These are phyloP conservation scores for Ligdia adustata DNA, from an alignment of 2,888 invertebrate species.

Conservation along the genomic window DNA sequence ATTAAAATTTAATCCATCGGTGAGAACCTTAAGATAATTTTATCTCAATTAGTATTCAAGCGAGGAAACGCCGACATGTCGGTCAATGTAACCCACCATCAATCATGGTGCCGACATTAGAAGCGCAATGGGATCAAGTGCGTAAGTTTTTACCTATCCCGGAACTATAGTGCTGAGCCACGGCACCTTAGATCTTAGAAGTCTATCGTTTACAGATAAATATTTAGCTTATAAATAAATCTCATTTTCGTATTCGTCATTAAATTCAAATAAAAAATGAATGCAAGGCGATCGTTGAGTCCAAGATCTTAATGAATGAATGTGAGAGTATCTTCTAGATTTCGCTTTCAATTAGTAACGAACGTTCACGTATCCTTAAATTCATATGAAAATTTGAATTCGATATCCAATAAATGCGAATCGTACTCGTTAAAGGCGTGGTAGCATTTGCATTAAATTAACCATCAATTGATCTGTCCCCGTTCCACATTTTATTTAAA, in stretches of 20 bases:
- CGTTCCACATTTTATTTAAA: conserved; percentile 62
- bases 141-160: conserved; percentile 40
- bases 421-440: conserved; percentile 55
- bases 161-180: too few relatives aligned
- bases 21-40: conserved; percentile 38
- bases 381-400: conserved; percentile 27
- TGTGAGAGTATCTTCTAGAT: too few relatives aligned
- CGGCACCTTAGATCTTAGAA: too few relatives aligned
- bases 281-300: too few relatives aligned
- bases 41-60: conserved; percentile 50
- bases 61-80: conserved; percentile 45
- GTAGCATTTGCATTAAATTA: conserved; percentile 66
- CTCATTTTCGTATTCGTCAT: too few relatives aligned
- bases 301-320: too few relatives aligned
- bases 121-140: conserved; percentile 55
- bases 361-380: neutral
- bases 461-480: conserved; percentile 65
- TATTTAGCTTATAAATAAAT: too few relatives aligned
- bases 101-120: conserved; percentile 58
- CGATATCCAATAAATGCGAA: conserved; percentile 46
- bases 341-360: too few relatives aligned
- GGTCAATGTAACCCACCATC: conserved; percentile 57
- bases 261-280: too few relatives aligned
- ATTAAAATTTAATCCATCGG: conserved; percentile 29
- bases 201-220: too few relatives aligned